Conservation (phyloP, 2,797 vertebrate species). For the Phataginus tetradactyla region DNA sequence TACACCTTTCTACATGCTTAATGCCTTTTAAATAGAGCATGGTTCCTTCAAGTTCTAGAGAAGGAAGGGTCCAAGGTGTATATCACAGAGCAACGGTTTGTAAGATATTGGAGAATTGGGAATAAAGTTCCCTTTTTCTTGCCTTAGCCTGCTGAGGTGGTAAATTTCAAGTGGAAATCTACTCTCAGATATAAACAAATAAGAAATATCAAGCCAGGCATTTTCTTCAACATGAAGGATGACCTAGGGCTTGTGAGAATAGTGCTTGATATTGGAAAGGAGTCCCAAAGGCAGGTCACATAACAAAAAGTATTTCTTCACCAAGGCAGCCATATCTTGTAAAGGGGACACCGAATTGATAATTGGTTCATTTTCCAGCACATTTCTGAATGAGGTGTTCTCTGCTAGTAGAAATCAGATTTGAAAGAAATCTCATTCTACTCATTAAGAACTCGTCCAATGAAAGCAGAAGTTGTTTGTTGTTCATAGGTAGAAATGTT, state of each 20-base stretch:
- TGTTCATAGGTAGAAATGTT: not conserved
- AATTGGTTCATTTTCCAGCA: not conserved
- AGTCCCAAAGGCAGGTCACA: not conserved
- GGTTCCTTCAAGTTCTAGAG: conserved; percentile 36
- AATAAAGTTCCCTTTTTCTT: not conserved
- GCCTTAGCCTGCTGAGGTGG: not conserved
- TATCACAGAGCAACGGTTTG: not conserved
- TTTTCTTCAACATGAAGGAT: not conserved
- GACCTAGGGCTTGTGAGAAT: not conserved
- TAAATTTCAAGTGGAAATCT: conserved; percentile 34
- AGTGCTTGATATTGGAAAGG: not conserved
- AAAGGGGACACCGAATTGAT: not conserved
- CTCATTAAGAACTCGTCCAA: not conserved
- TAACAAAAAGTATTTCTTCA: not conserved
- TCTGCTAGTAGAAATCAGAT: not conserved
- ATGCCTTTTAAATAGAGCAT: not conserved
- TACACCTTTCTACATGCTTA: conserved; percentile 7
- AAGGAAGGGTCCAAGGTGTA: not conserved
- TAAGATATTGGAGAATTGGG: not conserved
- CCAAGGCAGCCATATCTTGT: not conserved
- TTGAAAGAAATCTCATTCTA: not conserved
- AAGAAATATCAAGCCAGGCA: not conserved
- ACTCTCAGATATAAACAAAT: not conserved
- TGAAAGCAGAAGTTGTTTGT: not conserved
- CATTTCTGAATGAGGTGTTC: not conserved